Base-by-base conservation (phyloP, 2,797 vertebrate species). In the Xyrichtys novacula region DNA sequence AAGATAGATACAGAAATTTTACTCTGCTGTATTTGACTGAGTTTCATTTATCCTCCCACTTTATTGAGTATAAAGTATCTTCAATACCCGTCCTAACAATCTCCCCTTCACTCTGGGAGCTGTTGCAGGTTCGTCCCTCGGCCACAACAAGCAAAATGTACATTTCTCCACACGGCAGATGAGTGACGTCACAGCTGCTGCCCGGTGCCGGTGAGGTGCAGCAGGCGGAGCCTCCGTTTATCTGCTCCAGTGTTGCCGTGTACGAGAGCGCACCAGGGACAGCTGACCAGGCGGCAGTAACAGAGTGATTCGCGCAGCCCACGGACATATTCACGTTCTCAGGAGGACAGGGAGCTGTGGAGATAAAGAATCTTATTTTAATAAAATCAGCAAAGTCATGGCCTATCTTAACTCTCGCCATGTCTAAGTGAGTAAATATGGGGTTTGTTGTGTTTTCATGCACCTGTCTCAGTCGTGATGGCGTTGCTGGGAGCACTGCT, bases 61-160 rank as follows among this genome's bases (percentile, higher is more conserved):
- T 42, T n/a, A 19, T 1, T 3, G n/a, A n/a, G 17, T 40, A 7
- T 42, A 10, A 9, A 20, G 8, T 4, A 14, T n/a, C n/a, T n/a
- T n/a, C n/a, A n/a, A n/a, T 68, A 95, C 95, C 93, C 81, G 94
- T 93, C 58, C 87, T 85, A 44, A 91, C 64, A 7, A 92, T 61
- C 6, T 32, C 2, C 17, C 71, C 76, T 2, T 48, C 12, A 16
- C 91, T 94, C 80, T 91, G 86, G 8, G 91, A 91, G 76, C 94
- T 94, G 76, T 93, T 94, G 85, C 95, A 95, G 8, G 76, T 92
- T n/a, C 66, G 85, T 38, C 94, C 94, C 68, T 93, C 90, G 0
- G 94, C 92, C 15, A 74, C 87, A 53, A 95, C 88, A 0, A 85
- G 86, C 44, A 94, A 50, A 7, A 63, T 57, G 64, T 91, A 95